phyloP scores from a whole-genome alignment of 2,797 vertebrate species.

The Melanotaenia trifasciata region DNA sequence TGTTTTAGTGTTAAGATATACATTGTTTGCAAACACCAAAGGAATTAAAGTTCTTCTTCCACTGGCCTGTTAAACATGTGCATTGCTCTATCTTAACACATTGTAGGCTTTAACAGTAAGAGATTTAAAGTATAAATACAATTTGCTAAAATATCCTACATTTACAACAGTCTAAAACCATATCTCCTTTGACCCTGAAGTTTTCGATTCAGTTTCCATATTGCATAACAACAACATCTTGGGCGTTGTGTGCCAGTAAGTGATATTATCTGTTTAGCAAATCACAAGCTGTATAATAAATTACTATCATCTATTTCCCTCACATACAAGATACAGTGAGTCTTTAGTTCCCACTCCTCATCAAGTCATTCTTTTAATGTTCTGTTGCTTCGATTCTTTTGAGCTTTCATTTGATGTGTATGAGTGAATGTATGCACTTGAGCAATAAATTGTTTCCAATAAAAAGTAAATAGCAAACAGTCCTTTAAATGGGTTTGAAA shows the following conservation, averaged over 20 bases:
- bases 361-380: conserved; percentile 9
- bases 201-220: neutral
- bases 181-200: neutral
- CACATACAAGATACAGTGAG: neutral
- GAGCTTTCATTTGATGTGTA: conserved; percentile 6
- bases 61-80: conserved; percentile 51
- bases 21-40: conserved; percentile 81
- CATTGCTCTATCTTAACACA: conserved; percentile 12
- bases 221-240: neutral
- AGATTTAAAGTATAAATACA: neutral
- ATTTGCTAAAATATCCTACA: neutral
- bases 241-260: neutral
- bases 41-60: conserved; percentile 80
- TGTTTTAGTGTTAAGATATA: conserved; percentile 58
- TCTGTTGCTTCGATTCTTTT: conserved; percentile 26
- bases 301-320: neutral
- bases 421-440: conserved; percentile 26
- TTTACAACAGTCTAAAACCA: neutral
- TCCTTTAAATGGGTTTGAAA: conserved; percentile 12
- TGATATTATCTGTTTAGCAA: conserved; percentile 6
- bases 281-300: conserved; percentile 1
- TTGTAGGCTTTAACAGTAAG: neutral
- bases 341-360: neutral
- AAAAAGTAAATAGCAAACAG: conserved; percentile 19
- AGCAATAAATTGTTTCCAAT: conserved; percentile 54